A percentile compares a stretch with the other conserved stretches of the same genome.
Conservation (phyloP, 2,888 invertebrate genomes). For the Stenolophus ochropezus region DNA sequence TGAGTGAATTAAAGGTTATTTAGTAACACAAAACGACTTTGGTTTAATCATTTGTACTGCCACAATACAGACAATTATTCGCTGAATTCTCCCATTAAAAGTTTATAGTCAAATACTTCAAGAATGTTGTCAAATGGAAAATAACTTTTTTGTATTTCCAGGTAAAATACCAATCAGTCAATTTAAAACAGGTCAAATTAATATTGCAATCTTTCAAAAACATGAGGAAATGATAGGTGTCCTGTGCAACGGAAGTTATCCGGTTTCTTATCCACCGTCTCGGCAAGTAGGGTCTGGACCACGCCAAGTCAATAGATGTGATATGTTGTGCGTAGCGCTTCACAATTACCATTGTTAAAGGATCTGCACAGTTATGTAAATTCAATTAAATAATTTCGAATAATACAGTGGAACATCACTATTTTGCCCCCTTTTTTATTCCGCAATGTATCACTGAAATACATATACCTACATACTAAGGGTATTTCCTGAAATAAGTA, state of each 20-base stretch:
- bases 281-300: constrained; percentile 72
- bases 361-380: constrained; percentile 67
- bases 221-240: constrained; percentile 68
- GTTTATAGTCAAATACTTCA: constrained; percentile 65
- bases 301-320: constrained; percentile 72
- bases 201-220: constrained; percentile 68
- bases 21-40: no score
- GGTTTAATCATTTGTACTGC: no score
- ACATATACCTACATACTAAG: no score
- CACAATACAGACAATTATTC: no score
- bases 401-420: no score
- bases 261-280: constrained; percentile 70
- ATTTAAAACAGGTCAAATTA: constrained; percentile 71
- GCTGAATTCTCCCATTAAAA: background rate
- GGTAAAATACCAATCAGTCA: constrained; percentile 74
- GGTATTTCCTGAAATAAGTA: no score
- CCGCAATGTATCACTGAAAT: no score
- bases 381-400: no score
- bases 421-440: no score
- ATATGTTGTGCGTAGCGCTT: constrained; percentile 72
- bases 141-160: constrained; percentile 71
- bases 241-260: constrained; percentile 70
- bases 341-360: constrained; percentile 67
- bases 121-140: constrained; percentile 68
- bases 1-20: no score